phyloP scores from a whole-genome alignment of 2,113 vertebrate species.

The Boleophthalmus pectinirostris region DNA sequence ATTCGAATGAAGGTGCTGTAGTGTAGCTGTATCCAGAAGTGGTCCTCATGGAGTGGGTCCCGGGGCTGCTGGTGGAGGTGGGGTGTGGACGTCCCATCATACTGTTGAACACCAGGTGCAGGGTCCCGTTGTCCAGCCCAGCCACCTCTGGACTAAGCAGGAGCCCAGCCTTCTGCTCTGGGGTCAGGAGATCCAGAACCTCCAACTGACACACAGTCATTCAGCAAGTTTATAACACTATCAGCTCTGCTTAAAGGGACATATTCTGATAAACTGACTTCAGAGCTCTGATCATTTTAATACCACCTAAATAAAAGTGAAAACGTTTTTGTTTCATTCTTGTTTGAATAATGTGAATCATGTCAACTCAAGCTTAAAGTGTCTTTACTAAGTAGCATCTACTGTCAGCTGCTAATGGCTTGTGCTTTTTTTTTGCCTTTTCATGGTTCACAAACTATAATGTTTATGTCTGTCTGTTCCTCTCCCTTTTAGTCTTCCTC shows the following conservation, averaged over 20 bases:
- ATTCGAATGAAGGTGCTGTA: not conserved
- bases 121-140: slow-evolving; percentile 59
- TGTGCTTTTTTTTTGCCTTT: too few relatives aligned
- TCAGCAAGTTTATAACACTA: not conserved
- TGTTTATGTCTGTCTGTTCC: too few relatives aligned
- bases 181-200: slow-evolving; percentile 72
- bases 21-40: slow-evolving; percentile 2
- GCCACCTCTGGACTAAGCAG: slow-evolving; percentile 60
- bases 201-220: slow-evolving; percentile 62
- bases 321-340: too few relatives aligned
- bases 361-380: too few relatives aligned
- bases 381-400: too few relatives aligned
- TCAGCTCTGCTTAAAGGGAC: not conserved
- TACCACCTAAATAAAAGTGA: too few relatives aligned
- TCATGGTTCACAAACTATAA: too few relatives aligned
- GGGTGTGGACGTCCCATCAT: slow-evolving; percentile 37
- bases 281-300: too few relatives aligned
- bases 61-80: slow-evolving; percentile 12
- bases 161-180: slow-evolving; percentile 74
- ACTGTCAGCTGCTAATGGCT: too few relatives aligned
- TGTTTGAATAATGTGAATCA: too few relatives aligned
- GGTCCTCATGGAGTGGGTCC: slow-evolving; percentile 18
- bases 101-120: slow-evolving; percentile 68
- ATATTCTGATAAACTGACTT: too few relatives aligned
- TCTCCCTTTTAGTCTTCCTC: too few relatives aligned